phyloP scores from a whole-genome alignment of 2,888 invertebrate genomes.

The Crossocerus cetratus region DNA sequence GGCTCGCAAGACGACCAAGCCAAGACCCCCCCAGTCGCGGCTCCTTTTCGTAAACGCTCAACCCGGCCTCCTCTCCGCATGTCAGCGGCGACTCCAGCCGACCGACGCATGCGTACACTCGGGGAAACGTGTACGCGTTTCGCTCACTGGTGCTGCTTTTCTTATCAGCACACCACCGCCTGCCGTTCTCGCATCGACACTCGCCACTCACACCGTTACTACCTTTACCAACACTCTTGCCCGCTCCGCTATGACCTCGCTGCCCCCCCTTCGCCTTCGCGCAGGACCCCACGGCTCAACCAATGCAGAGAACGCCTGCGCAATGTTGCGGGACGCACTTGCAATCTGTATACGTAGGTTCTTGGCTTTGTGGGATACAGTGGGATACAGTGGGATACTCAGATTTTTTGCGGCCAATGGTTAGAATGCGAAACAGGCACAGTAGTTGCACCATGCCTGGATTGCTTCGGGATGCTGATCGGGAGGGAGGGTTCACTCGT shows the following conservation, averaged over 20 bases:
- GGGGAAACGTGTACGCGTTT: constrained; percentile 46
- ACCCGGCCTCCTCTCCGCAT: constrained; percentile 54
- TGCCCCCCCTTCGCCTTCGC: neutral
- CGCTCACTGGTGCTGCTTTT: constrained; percentile 49
- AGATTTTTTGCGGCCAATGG: too few species aligned
- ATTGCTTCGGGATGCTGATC: too few species aligned
- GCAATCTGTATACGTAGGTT: neutral
- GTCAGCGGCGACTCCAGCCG: constrained; percentile 54
- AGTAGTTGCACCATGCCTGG: too few species aligned
- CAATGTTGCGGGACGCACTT: constrained; percentile 1
- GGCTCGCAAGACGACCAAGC: constrained; percentile 43
- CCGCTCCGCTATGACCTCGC: constrained; percentile 1
- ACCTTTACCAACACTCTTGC: constrained; percentile 13
- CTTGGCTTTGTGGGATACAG: too few species aligned
- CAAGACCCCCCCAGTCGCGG: constrained; percentile 55
- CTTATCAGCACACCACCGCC: constrained; percentile 59
- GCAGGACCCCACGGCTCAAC: neutral
- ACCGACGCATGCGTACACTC: constrained; percentile 63
- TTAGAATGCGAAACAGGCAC: too few species aligned
- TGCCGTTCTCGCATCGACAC: constrained; percentile 6
- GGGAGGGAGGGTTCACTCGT: too few species aligned
- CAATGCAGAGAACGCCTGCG: constrained; percentile 30
- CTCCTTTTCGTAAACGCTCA: constrained; percentile 63
- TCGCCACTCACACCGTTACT: neutral
- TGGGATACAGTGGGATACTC: too few species aligned